Percentiles rank a stretch among this genome's conserved stretches.
Evolutionary conservation across 2,113 vertebrate species (phyloP).

Genomic region (Apodemus sylvaticus): DNA sequence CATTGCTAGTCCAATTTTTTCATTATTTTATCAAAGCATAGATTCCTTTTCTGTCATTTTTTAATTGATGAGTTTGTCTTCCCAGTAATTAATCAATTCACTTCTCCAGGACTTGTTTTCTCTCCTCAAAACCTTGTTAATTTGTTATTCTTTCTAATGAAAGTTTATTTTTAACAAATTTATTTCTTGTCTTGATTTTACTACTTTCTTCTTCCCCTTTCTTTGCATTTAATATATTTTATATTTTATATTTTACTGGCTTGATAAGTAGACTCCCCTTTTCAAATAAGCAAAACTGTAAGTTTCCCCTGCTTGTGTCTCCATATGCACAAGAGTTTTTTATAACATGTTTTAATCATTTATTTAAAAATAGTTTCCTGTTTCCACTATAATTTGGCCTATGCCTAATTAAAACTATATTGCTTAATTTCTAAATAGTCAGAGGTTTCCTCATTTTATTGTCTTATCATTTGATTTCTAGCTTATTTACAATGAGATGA

Average conservation of each 20-base stretch:
- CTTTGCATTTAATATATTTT: neutral
- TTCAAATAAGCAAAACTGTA: neutral
- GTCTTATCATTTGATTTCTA: slow-evolving; percentile 5
- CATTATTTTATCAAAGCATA: neutral
- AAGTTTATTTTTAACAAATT: neutral
- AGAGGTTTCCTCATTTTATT: neutral
- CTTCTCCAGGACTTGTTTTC: neutral
- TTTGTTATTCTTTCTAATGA: slow-evolving; percentile 17
- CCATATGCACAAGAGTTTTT: neutral
- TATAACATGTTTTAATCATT: neutral
- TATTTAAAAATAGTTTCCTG: slow-evolving; percentile 39
- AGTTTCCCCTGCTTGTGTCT: neutral
- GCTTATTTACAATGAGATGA: neutral
- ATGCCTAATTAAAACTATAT: slow-evolving; percentile 8
- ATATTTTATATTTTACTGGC: neutral
- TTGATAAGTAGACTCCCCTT: neutral
- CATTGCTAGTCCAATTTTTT: neutral
- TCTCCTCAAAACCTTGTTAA: neutral
- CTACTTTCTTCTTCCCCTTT: neutral
- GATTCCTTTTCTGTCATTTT: neutral
- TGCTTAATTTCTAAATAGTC: slow-evolving; percentile 10
- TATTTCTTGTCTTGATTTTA: slow-evolving; percentile 11
- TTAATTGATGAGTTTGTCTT: neutral
- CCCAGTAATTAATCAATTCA: neutral
- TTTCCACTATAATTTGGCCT: neutral